Conservation (phyloP, 2,888 invertebrate species). For the Proisotoma minuta region DNA sequence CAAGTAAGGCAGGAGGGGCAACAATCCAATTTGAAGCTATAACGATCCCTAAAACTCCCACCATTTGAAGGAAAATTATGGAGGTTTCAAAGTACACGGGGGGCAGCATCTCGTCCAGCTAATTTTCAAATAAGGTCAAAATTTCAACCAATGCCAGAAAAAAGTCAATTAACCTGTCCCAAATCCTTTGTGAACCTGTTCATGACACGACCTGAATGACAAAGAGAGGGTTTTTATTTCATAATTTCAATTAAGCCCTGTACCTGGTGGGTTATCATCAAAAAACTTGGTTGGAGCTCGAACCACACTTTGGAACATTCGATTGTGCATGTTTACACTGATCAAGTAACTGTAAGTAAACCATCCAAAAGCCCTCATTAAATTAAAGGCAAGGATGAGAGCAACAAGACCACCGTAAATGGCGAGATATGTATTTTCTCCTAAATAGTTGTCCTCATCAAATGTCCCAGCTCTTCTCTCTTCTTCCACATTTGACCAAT, state of each 20-base stretch:
- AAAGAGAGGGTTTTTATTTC: background rate
- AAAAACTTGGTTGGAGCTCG: conserved; percentile 33
- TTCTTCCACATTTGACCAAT: conserved; percentile 58
- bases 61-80: conserved; percentile 62
- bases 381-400: conserved; percentile 9
- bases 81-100: conserved; percentile 58
- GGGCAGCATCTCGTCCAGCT: conserved; percentile 65
- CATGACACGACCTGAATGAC: conserved; percentile 62
- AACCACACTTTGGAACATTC: conserved; percentile 31
- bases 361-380: conserved; percentile 20
- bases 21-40: conserved; percentile 50
- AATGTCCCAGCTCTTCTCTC: background rate
- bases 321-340: conserved; percentile 31
- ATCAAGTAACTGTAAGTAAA: conserved; percentile 28
- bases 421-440: conserved; percentile 6
- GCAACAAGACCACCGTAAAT: conserved; percentile 18
- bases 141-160: background rate
- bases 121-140: background rate
- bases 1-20: conserved; percentile 60
- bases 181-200: conserved; percentile 81
- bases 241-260: background rate
- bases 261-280: conserved; percentile 38
- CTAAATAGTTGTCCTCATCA: background rate
- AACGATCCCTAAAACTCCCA: conserved; percentile 53
- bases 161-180: conserved; percentile 60